phyloP scores from a whole-genome alignment of 1,140 invertebrate genomes.

The Macrostomum lignano region DNA sequence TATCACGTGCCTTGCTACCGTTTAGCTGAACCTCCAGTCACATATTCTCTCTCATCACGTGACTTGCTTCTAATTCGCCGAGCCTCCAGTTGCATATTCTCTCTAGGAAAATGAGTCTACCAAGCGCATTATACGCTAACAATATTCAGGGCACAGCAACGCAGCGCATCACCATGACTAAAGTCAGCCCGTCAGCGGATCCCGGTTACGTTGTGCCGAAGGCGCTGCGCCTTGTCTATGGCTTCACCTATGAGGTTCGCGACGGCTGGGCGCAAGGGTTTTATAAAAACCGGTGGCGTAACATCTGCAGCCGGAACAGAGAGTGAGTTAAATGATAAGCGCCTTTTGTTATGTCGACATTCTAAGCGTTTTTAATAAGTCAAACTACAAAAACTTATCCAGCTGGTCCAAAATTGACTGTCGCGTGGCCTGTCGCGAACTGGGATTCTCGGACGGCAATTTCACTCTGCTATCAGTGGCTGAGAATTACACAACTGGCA shows the following conservation, averaged over 20 bases:
- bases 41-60: too few species aligned
- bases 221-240: constrained; percentile 53
- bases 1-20: too few species aligned
- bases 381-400: constrained; percentile 8
- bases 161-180: too few species aligned
- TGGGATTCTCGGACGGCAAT: constrained; percentile 56
- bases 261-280: constrained; percentile 62
- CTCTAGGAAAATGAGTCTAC: too few species aligned
- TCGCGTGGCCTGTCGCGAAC: constrained; percentile 55
- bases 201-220: constrained; percentile 9
- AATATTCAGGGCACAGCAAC: too few species aligned
- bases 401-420: constrained; percentile 55
- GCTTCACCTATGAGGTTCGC: constrained; percentile 52
- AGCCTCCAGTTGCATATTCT: too few species aligned
- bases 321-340: constrained; percentile 40
- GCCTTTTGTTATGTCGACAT: background rate
- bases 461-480: constrained; percentile 49
- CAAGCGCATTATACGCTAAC: too few species aligned
- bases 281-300: constrained; percentile 62
- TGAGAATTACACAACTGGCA: constrained; percentile 35
- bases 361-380: background rate
- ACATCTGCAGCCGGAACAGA: constrained; percentile 78
- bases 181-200: background rate
- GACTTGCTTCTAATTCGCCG: too few species aligned
- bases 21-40: too few species aligned